Base-by-base conservation (phyloP, 2,113 vertebrate species). In the Paralichthys olivaceus region DNA sequence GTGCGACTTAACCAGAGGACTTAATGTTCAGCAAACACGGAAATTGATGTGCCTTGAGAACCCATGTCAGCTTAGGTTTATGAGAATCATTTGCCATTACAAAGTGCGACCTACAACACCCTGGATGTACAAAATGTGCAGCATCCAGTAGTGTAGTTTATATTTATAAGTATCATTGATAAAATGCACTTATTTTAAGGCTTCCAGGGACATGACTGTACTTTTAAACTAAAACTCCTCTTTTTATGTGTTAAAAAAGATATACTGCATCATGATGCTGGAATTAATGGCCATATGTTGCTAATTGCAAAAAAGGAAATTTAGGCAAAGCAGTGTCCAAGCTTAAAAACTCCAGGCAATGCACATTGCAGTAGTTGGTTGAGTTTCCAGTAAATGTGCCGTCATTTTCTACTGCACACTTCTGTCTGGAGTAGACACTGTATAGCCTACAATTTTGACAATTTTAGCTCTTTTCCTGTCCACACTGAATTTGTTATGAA, bases 1-100 rank as follows among this genome's bases (percentile, higher is more conserved):
- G 17, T 49, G 49, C n/a, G 68, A 71, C 56, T 71, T 58, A 9
- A 62, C 20, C 47, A 49, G 47, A 49, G 40, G 55, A 47, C 45
- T 17, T 45, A 45, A 3, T 40, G 20, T 57, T 54, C 8, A 49
- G 45, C 65, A 58, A 34, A 69, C 20, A 23, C 4, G 26, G 51
- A 20, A 28, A 59, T n/a, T 11, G 22, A 51, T 14, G n/a, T 23
- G 56, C 14, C 47, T 47, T 37, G 29, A 12, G 60, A 66, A 47
- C 34, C 37, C 26, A 6, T 54, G 57, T 47, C 34, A 60, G 19
- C 32, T 34, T 3, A 22, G 32, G 26, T 29, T 59, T 59, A 17
- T 12, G 23, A 56, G 4, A 58, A 20, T 34, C 45, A 12, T 55
- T 14, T 26, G 20, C 49, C 49, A 19, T 49, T 49, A 20, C 47